These are phyloP conservation scores for Argyra leucocephala DNA, from an alignment of 2,888 invertebrate species.

Conservation along the genomic window DNA sequence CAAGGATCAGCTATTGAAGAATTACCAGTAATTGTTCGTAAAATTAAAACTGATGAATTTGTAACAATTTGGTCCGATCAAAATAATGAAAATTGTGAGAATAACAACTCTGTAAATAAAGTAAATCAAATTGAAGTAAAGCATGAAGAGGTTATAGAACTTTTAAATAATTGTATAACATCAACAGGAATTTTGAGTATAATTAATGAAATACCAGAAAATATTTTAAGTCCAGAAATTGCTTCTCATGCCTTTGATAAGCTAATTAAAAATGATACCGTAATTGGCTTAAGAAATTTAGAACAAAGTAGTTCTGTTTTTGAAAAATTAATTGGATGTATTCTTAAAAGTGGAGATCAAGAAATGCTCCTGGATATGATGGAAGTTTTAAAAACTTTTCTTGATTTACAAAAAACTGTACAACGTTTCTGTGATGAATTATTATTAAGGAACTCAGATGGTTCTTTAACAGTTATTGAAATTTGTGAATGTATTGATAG, in stretches of 20 bases:
- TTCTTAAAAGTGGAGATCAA: conserved; percentile 40
- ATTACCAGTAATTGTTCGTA: conserved; percentile 55
- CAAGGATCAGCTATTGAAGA: conserved; percentile 59
- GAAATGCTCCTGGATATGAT: conserved; percentile 42
- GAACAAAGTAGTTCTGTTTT: conserved; percentile 34
- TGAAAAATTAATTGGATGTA: conserved; percentile 44
- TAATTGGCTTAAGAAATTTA: conserved; percentile 19
- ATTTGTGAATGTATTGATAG: conserved; percentile 49
- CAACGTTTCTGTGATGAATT: conserved; percentile 54
- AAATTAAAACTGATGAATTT: conserved; percentile 41
- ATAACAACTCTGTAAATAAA: neutral
- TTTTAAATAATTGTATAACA: conserved; percentile 33
- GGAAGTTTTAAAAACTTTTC: conserved; percentile 33
- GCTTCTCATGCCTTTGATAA: conserved; percentile 43
- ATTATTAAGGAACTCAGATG: conserved; percentile 52
- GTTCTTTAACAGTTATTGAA: conserved; percentile 50
- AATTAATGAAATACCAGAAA: conserved; percentile 43
- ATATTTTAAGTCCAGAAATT: conserved; percentile 44
- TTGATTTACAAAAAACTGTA: conserved; percentile 29
- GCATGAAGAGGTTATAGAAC: conserved; percentile 23
- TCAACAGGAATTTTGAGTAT: conserved; percentile 38
- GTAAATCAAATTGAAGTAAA: conserved; percentile 12
- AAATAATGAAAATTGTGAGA: neutral
- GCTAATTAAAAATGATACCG: conserved; percentile 44
- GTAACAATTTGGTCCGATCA: conserved; percentile 29